Percentiles rank a stretch among this genome's conserved stretches.
Conservation (phyloP, 1,140 invertebrate genomes). For the Riptortus pedestris region DNA sequence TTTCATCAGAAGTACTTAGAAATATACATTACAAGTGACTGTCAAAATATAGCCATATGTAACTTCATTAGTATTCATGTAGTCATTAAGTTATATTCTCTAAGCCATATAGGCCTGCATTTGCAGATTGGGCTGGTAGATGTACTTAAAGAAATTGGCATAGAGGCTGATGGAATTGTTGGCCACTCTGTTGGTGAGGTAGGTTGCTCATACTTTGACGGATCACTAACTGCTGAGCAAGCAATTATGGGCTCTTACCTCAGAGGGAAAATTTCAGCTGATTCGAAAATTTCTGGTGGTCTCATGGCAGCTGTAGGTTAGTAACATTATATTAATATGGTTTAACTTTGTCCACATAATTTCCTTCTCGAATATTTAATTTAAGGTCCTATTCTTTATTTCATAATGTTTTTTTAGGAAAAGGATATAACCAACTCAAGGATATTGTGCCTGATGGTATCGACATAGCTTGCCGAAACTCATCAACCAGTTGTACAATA, state of each 20-base stretch:
- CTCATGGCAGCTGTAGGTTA: constrained; percentile 47
- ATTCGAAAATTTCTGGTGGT: constrained; percentile 38
- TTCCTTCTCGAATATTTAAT: background rate
- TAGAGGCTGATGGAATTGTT: constrained; percentile 53
- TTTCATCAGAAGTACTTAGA: too few relatives aligned
- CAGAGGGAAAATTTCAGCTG: constrained; percentile 48
- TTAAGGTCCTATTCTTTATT: too few relatives aligned
- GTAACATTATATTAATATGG: constrained; percentile 2
- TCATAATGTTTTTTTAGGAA: too few relatives aligned
- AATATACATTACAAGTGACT: too few relatives aligned
- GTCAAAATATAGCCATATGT: too few relatives aligned
- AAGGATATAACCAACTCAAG: constrained; percentile 41
- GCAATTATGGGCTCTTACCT: constrained; percentile 52
- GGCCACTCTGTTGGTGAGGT: constrained; percentile 59
- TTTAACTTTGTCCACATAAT: too few relatives aligned
- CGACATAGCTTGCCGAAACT: constrained; percentile 61
- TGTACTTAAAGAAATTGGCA: constrained; percentile 42
- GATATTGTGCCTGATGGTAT: constrained; percentile 47
- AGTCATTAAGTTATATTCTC: too few relatives aligned
- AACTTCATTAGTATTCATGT: too few relatives aligned
- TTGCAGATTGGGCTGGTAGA: constrained; percentile 56
- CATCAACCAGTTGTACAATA: constrained; percentile 55
- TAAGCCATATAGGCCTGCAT: too few relatives aligned
- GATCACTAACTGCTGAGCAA: constrained; percentile 53
- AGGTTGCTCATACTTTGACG: constrained; percentile 60